Base-by-base conservation (phyloP, 2,797 vertebrate species). In the Neoniphon sammara region DNA sequence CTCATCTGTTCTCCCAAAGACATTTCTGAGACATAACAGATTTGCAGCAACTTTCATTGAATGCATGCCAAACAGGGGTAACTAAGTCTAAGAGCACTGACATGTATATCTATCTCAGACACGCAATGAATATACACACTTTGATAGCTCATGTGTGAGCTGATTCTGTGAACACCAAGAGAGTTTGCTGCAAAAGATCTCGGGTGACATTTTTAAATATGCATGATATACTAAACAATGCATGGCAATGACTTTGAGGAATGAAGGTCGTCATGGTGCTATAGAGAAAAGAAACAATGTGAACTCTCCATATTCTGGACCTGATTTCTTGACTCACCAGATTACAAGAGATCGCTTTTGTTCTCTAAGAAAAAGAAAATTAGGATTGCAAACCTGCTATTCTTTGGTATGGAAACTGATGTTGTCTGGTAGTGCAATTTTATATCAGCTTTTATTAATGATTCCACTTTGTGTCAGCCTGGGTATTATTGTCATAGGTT, bases 1-100 rank as follows among this genome's bases (percentile, higher is more conserved):
- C 55, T 77, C 70, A 66, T 81, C 79, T 68, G 56, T 81, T 83
- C 82, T 88, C 71, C 61, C 25, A 31, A 68, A 88, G 75, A 82
- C 70, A 57, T 85, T 77, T 82, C 62, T 27, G 65, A 83, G 61
- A 83, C 39, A 47, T 39, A 81, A 69, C 36, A 18, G 50, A 49
- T 85, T 83, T 59, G 52, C 75, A 85, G 31, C 60, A 62, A 67
- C 67, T 76, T 82, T 66, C 25, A 44, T 25, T 3, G 20, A 81
- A 78, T 27, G 77, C 57, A 82, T 82, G 75, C 77, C 71, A 75
- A 85, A 66, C 73, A 66, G 73, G 44, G 75, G 54, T 14, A 64
- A 54, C 44, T 49, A 57, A 70, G 27, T 46, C 8, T 18, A 44
- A 81, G 85, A 12, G 65, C 68, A 70, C 75, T 70, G 46, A 78